Evolutionary conservation across 2,888 invertebrate species (phyloP).

Genomic region (Galerucella calmariensis): DNA sequence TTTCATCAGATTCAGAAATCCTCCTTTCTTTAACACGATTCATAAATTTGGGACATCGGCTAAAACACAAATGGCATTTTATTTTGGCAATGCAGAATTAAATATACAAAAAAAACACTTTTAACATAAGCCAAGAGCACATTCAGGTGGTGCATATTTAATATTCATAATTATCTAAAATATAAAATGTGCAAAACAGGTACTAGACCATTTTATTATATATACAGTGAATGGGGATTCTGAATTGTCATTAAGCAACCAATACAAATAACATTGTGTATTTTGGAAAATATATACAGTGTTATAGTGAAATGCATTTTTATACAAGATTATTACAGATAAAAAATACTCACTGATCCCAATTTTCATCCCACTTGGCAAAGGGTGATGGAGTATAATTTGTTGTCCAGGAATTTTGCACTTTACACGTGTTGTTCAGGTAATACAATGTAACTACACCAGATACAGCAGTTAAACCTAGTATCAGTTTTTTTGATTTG

Average conservation of each 20-base stretch:
- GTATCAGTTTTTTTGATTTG: slow-evolving; percentile 69
- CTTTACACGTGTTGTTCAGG: slow-evolving; percentile 63
- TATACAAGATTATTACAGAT: background rate
- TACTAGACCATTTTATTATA: no score
- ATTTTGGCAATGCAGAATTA: no score
- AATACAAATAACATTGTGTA: no score
- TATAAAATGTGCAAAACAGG: no score
- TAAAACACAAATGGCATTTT: slow-evolving; percentile 54
- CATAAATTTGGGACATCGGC: slow-evolving; percentile 79
- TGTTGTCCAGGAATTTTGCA: slow-evolving; percentile 77
- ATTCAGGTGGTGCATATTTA: no score
- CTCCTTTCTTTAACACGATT: slow-evolving; percentile 67
- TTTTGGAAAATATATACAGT: no score
- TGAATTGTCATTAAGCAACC: no score
- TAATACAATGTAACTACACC: slow-evolving; percentile 73
- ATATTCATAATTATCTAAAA: no score
- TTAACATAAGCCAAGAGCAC: no score
- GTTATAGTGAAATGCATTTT: no score
- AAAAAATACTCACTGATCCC: slow-evolving; percentile 80
- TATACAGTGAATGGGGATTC: no score
- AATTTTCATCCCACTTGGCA: slow-evolving; percentile 86
- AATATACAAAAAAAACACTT: no score
- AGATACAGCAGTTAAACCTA: slow-evolving; percentile 74
- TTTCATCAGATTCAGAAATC: slow-evolving; percentile 70
- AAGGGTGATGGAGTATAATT: slow-evolving; percentile 71